Conservation (phyloP, 2,888 invertebrate genomes). For the Lasioglossum leucozonium region DNA sequence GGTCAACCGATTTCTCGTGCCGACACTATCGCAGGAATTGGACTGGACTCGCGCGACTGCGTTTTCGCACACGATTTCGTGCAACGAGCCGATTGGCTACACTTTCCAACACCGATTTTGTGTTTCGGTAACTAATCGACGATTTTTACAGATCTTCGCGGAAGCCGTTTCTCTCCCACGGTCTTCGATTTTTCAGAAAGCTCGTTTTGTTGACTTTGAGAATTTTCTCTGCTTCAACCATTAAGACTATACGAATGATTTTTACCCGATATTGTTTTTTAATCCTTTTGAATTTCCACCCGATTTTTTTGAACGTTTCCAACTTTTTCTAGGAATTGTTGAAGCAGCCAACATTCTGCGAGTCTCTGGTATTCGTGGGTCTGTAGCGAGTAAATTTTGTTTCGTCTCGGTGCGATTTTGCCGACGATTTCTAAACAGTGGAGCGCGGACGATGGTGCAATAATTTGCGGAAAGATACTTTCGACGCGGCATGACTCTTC, state of each 20-base stretch:
- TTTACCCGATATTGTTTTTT: too few relatives aligned
- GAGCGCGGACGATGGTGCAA: background rate
- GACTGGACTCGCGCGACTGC: background rate
- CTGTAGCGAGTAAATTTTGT: background rate
- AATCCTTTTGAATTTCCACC: too few relatives aligned
- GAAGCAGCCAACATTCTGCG: background rate
- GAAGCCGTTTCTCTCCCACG: background rate
- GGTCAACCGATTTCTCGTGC: background rate
- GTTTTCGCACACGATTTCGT: background rate
- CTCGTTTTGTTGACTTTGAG: too few relatives aligned
- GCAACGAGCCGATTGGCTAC: background rate
- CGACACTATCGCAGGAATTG: background rate
- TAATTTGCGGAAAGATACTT: background rate
- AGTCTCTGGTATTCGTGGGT: background rate
- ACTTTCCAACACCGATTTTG: background rate
- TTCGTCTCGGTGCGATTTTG: background rate
- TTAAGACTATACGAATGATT: too few relatives aligned
- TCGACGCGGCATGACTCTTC: background rate
- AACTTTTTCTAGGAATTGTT: background rate
- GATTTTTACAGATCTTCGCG: background rate
- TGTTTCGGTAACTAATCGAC: background rate
- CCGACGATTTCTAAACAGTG: background rate
- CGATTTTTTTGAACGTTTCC: background rate
- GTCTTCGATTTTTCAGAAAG: too few relatives aligned
- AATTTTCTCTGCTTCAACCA: too few relatives aligned